Evolutionary conservation across 2,113 vertebrate species (phyloP).

Genomic region (Carlito syrichta): DNA sequence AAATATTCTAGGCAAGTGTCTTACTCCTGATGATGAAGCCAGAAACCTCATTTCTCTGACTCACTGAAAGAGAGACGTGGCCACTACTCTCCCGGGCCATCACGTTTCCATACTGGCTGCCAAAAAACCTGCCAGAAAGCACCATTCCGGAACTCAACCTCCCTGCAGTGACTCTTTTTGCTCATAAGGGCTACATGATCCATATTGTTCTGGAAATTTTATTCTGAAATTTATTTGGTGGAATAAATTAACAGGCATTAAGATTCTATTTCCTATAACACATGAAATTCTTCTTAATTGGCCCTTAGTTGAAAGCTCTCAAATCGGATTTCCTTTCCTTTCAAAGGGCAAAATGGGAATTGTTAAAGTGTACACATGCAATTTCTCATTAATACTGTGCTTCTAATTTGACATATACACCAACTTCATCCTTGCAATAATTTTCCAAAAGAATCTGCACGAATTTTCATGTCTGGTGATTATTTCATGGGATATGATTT

Average conservation of each 20-base stretch:
- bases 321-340: not conserved
- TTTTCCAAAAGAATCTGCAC: not conserved
- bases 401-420: conserved; percentile 1
- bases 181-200: not conserved
- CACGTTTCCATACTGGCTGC: not conserved
- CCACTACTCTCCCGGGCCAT: not conserved
- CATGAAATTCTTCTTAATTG: conserved; percentile 3
- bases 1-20: not conserved
- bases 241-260: conserved; percentile 31
- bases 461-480: not conserved
- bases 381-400: conserved; percentile 1
- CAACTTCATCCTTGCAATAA: not conserved
- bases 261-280: not conserved
- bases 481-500: not conserved
- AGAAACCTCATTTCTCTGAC: not conserved
- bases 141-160: not conserved
- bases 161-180: not conserved
- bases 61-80: not conserved
- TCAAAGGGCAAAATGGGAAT: not conserved
- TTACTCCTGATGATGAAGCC: not conserved
- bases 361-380: not conserved
- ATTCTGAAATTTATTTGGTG: not conserved
- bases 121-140: not conserved
- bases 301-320: not conserved
- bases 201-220: not conserved